phyloP scores from a whole-genome alignment of 2,888 invertebrate genomes.

The Frankliniella fusca region DNA sequence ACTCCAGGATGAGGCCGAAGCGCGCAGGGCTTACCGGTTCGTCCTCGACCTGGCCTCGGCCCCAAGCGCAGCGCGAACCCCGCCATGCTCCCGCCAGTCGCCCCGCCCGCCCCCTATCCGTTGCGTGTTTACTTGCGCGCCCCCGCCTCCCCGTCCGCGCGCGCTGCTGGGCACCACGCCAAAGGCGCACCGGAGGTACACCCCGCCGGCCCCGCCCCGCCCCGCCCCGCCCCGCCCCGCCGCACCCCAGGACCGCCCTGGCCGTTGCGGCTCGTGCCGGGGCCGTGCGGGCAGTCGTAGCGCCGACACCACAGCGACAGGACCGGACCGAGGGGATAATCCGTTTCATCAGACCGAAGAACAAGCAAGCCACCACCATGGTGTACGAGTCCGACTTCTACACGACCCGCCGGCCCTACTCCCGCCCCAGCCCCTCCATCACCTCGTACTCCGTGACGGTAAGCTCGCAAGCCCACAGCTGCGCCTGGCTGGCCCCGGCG shows the following conservation, averaged over 20 bases:
- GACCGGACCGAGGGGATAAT: slow-evolving; percentile 5
- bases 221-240: neutral
- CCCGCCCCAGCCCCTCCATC: slow-evolving; percentile 59
- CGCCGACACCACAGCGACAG: neutral
- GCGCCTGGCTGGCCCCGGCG: neutral
- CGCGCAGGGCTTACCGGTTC: neutral
- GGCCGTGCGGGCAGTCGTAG: neutral
- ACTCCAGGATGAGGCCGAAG: neutral
- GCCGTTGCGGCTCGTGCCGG: neutral
- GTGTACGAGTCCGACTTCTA: slow-evolving; percentile 91
- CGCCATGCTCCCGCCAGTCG: neutral
- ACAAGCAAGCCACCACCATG: slow-evolving; percentile 57
- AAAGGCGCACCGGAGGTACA: neutral
- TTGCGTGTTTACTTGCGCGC: neutral
- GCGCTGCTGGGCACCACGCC: neutral
- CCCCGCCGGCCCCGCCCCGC: too few relatives aligned
- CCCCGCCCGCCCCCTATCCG: neutral
- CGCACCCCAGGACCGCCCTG: neutral
- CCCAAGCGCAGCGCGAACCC: neutral
- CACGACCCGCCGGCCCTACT: slow-evolving; percentile 79
- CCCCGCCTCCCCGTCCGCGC: too few relatives aligned
- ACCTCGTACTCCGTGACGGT: slow-evolving; percentile 77
- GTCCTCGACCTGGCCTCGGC: neutral
- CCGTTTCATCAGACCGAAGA: slow-evolving; percentile 33
- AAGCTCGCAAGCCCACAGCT: slow-evolving; percentile 48